Conservation (phyloP, 2,888 invertebrate genomes). For the Diarsia mendica region DNA sequence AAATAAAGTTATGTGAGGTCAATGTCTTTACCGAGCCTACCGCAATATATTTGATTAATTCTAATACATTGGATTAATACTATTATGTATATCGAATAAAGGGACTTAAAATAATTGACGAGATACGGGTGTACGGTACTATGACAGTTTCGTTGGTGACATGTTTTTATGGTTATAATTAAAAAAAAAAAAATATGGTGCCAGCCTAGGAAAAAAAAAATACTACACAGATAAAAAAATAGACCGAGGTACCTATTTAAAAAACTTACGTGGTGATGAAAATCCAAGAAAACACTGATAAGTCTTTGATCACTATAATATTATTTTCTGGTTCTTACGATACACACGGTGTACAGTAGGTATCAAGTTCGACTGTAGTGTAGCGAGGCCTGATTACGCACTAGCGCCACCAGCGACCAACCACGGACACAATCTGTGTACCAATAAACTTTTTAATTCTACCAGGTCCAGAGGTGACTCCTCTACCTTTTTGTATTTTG, state of each 20-base stretch:
- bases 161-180: neutral
- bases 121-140: neutral
- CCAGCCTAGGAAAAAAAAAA: neutral
- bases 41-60: neutral
- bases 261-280: constrained; percentile 37
- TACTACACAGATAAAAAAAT: neutral
- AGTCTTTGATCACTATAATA: neutral
- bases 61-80: neutral
- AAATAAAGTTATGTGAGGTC: neutral
- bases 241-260: neutral
- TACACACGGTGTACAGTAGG: neutral
- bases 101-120: neutral
- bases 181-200: neutral
- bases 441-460: neutral
- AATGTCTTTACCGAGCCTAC: neutral
- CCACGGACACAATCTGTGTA: neutral
- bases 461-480: neutral
- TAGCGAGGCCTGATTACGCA: constrained; percentile 11
- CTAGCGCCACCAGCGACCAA: neutral
- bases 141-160: too few relatives aligned
- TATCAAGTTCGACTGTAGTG: constrained; percentile 19
- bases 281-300: constrained; percentile 12
- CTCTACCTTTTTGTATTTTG: neutral
- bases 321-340: neutral
- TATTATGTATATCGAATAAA: neutral